Evolutionary conservation across 2,113 vertebrate species (phyloP).

Genomic region (Misgurnus mizolepis): DNA sequence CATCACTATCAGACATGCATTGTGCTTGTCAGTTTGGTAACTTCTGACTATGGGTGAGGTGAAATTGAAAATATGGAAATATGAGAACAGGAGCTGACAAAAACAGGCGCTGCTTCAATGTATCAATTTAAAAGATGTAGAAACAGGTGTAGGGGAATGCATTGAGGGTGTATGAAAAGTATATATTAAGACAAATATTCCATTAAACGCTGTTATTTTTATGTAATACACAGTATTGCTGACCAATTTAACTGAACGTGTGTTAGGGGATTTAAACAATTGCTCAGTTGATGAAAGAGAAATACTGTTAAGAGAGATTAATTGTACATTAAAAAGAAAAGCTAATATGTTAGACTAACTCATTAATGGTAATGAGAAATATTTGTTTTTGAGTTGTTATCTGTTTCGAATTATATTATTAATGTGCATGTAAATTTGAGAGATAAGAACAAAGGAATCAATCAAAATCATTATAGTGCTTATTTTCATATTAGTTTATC

Average conservation of each 20-base stretch:
- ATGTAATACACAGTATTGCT: no score
- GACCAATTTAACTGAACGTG: neutral
- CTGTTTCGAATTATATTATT: neutral
- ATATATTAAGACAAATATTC: neutral
- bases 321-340: neutral
- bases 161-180: neutral
- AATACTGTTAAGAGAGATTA: neutral
- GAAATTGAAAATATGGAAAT: slow-evolving; percentile 64
- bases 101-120: slow-evolving; percentile 6
- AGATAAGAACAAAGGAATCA: slow-evolving; percentile 6
- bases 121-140: slow-evolving; percentile 31
- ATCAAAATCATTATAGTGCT: neutral
- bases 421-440: neutral
- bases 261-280: neutral
- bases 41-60: slow-evolving; percentile 49
- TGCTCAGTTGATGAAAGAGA: neutral
- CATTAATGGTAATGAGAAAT: neutral
- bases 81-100: slow-evolving; percentile 33
- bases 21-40: slow-evolving; percentile 41
- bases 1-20: slow-evolving; percentile 35
- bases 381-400: neutral
- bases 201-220: neutral
- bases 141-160: neutral
- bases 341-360: neutral
- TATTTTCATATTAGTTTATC: slow-evolving; percentile 1